A percentile compares a stretch with the other conserved stretches of the same genome.
phyloP scores from a whole-genome alignment of 2,888 invertebrate genomes.

The Drosophila helvetica region DNA sequence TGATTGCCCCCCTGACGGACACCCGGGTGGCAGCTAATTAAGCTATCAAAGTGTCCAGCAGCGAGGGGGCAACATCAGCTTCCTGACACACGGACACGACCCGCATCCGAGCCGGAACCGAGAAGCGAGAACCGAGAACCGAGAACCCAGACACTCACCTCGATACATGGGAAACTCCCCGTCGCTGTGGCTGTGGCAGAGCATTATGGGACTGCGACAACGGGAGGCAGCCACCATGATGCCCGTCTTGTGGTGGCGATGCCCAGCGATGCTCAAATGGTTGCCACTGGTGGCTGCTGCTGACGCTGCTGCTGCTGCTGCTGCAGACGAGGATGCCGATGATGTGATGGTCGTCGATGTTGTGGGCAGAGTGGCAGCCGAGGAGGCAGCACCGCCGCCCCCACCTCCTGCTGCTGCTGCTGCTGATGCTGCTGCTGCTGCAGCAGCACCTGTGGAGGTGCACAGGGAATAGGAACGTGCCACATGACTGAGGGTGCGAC shows the following conservation, averaged over 20 bases:
- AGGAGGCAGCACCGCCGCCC: background rate
- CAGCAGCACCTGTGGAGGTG: slow-evolving; percentile 19
- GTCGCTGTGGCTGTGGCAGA: slow-evolving; percentile 93
- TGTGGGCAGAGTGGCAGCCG: slow-evolving; percentile 53
- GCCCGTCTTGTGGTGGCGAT: slow-evolving; percentile 68
- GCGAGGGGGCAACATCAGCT: background rate
- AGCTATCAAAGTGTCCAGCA: slow-evolving; percentile 47
- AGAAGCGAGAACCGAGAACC: background rate
- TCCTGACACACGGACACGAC: slow-evolving; percentile 7
- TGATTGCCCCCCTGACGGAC: slow-evolving; percentile 13
- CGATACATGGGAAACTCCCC: slow-evolving; percentile 93
- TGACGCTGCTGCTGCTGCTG: slow-evolving; percentile 13
- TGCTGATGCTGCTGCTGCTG: slow-evolving; percentile 30
- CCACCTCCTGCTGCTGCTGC: slow-evolving; percentile 4
- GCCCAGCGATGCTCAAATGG: slow-evolving; percentile 61
- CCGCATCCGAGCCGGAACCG: background rate
- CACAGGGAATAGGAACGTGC: slow-evolving; percentile 80
- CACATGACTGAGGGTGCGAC: slow-evolving; percentile 80
- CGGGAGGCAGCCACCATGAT: slow-evolving; percentile 84
- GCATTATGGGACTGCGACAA: slow-evolving; percentile 91
- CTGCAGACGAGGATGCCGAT: slow-evolving; percentile 44
- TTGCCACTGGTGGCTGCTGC: slow-evolving; percentile 17
- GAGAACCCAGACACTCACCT: slow-evolving; percentile 85
- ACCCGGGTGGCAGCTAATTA: slow-evolving; percentile 41
- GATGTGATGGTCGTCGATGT: slow-evolving; percentile 55